Percentiles rank a stretch among this genome's conserved stretches.
Evolutionary conservation across 1,140 invertebrate species (phyloP).

Genomic region (Oryctes rhinoceros): DNA sequence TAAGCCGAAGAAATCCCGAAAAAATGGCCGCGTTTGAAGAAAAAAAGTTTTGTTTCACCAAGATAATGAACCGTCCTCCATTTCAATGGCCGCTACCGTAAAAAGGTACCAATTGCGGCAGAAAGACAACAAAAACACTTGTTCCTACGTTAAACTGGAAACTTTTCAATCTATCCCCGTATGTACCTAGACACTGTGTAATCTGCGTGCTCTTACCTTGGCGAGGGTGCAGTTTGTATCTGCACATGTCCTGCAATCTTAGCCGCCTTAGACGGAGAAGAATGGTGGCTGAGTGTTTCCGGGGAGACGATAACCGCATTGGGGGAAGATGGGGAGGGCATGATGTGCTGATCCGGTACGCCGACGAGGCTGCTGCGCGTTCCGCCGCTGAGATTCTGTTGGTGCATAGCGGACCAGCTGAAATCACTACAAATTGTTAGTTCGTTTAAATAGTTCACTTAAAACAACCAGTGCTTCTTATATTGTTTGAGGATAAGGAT

Average conservation of each 20-base stretch:
- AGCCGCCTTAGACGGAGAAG: conserved; percentile 59
- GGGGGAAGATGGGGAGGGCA: conserved; percentile 76
- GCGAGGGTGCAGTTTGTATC: conserved; percentile 36
- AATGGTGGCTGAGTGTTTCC: conserved; percentile 72
- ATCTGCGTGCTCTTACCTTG: conserved; percentile 28
- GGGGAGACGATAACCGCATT: conserved; percentile 78
- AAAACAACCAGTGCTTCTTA: too few relatives aligned
- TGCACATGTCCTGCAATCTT: conserved; percentile 64
- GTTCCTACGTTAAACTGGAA: too few relatives aligned
- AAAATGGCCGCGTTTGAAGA: too few relatives aligned
- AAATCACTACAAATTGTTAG: conserved; percentile 43
- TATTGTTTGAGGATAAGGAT: too few relatives aligned
- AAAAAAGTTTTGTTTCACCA: too few relatives aligned
- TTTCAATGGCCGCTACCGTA: too few relatives aligned
- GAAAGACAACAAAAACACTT: too few relatives aligned
- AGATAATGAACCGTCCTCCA: too few relatives aligned
- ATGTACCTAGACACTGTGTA: not conserved
- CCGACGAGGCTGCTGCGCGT: conserved; percentile 62
- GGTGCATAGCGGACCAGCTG: conserved; percentile 68
- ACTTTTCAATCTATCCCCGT: not conserved
- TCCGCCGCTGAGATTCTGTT: conserved; percentile 68
- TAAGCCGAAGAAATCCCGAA: too few relatives aligned
- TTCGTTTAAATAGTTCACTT: not conserved
- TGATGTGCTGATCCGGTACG: conserved; percentile 55
- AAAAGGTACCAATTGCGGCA: too few relatives aligned